Evolutionary conservation across 2,888 invertebrate species (phyloP), one percentile per base, ranked within the genome.

Genomic region (Chirona hameri): DNA sequence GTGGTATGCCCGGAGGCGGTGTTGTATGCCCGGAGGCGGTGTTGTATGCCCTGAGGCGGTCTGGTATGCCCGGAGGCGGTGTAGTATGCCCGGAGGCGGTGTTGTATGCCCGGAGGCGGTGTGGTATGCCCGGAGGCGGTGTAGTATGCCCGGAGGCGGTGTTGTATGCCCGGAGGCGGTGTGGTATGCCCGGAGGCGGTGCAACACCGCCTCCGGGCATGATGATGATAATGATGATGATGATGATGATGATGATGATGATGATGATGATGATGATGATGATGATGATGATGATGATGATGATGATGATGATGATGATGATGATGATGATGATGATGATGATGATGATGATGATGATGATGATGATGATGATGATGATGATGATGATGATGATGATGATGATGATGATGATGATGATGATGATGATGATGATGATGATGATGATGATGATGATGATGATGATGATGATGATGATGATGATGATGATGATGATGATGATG

Each of bases 191-290:
- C n/a, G n/a, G n/a, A n/a, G n/a, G n/a, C n/a, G n/a, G n/a, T n/a
- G n/a, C n/a, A n/a, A n/a, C n/a, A n/a, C n/a, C n/a, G n/a, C n/a
- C n/a, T n/a, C n/a, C n/a, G n/a, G n/a, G n/a, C n/a, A 65, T 65
- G 65, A n/a, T 21, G 65, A 65, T 65, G 65, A 65, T 65, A n/a
- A 65, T 21, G 65, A 65, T 65, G 65, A 65, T n/a, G n/a, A n/a
- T 65, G 65, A 65, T 18, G 65, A 65, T 65, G 65, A 21, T 65
- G 65, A 65, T 65, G 65, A 65, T n/a, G 65, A n/a, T n/a, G 65
- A n/a, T n/a, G n/a, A 65, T 65, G n/a, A 65, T 65, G 65, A 65
- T 65, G 65, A 65, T 65, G 65, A 65, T 65, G n/a, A n/a, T 65
- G 65, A 65, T 65, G 65, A 65, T 65, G 65, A 65, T 65, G 65